Evolutionary conservation across 2,797 vertebrate species (phyloP).

Genomic region (Vultur gryphus): DNA sequence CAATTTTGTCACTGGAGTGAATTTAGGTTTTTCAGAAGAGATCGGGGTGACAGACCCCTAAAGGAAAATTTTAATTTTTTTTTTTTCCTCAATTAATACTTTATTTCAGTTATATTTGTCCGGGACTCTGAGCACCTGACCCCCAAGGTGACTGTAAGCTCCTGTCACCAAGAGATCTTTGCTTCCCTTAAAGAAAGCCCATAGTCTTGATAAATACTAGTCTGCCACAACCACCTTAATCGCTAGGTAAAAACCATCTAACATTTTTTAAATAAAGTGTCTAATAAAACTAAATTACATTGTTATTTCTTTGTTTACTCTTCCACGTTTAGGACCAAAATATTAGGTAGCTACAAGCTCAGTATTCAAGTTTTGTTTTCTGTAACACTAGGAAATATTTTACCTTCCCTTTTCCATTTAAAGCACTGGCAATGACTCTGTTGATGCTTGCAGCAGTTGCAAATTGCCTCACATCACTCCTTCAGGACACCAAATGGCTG

Average conservation of each 20-base stretch:
- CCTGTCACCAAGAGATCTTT: background rate
- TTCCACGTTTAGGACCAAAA: background rate
- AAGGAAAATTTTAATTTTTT: background rate
- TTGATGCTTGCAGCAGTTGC: background rate
- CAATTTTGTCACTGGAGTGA: background rate
- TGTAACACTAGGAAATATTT: background rate
- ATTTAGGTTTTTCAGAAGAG: background rate
- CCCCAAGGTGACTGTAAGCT: background rate
- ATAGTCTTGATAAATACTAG: background rate
- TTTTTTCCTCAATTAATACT: background rate
- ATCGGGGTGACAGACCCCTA: background rate
- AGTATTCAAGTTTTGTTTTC: background rate
- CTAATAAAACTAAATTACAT: background rate
- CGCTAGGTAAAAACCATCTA: rapidly evolving
- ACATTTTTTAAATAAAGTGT: background rate
- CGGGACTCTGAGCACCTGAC: background rate
- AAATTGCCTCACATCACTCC: background rate
- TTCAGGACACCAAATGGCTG: background rate
- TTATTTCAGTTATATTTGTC: background rate
- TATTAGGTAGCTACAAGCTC: background rate
- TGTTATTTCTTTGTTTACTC: background rate
- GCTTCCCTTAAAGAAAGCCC: background rate
- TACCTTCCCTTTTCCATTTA: background rate
- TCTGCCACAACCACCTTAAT: background rate
- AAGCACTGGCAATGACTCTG: background rate